Evolutionary conservation across 1,140 invertebrate species (phyloP).

Genomic region (Rhopalosiphum padi): DNA sequence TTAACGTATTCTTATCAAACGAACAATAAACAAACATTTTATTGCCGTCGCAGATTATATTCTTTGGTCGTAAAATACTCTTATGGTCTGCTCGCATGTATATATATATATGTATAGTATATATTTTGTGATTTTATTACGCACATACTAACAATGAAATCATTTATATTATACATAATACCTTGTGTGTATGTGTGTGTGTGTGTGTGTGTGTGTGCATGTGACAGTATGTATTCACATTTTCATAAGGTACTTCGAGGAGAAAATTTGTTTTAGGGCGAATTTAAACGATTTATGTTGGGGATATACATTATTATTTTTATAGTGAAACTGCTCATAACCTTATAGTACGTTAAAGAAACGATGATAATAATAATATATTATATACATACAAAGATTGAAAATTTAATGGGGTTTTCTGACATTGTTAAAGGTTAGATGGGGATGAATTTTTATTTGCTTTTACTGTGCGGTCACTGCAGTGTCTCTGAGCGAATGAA

Average conservation of each 20-base stretch:
- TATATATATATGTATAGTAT: not conserved
- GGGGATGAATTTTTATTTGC: not conserved
- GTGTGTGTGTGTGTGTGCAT: not conserved
- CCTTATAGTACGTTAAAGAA: not conserved
- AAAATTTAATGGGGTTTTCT: constrained; percentile 2
- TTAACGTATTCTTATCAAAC: constrained; percentile 35
- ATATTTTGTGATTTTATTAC: constrained; percentile 4
- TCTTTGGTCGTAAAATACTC: not conserved
- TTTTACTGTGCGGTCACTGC: not conserved
- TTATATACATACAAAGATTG: not conserved
- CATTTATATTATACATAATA: not conserved
- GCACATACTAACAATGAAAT: not conserved
- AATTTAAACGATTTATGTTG: not conserved
- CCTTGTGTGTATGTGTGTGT: not conserved
- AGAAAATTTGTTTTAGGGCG: not conserved
- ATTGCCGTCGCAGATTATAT: not conserved
- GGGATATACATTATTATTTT: not conserved
- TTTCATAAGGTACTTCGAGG: not conserved
- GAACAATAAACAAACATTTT: constrained; percentile 32
- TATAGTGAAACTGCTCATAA: not conserved
- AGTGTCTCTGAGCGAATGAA: not conserved
- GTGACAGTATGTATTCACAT: not conserved
- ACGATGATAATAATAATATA: not conserved
- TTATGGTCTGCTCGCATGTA: not conserved
- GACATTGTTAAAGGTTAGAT: not conserved